Base-by-base conservation (phyloP, 1,140 invertebrate genomes). In the Lordiphosa clarofinis region DNA sequence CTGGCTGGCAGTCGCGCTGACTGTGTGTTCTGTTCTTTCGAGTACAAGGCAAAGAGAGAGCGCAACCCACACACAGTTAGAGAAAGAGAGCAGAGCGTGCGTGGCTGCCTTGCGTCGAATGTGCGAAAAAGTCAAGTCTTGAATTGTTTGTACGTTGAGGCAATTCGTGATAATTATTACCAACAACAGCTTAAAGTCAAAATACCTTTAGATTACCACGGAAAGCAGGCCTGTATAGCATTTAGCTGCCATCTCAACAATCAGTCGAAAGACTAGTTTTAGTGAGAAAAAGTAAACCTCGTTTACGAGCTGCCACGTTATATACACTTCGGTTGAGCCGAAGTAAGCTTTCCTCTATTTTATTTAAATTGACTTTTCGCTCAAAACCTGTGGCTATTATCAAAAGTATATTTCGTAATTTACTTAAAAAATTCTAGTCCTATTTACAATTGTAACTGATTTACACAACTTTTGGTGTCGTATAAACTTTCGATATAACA, bases 21-120 rank as follows among this genome's bases (percentile, higher is more conserved):
- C 31, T 37, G 47, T 28, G 12, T 49, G 21, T 24, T 24, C 21
- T 24, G 21, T 24, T 24, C 21, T 24, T 24, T 24, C 31, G 43
- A 59, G 63, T 67, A 67, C 50, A 54, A 46, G 44, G 55, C 36
- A 47, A 36, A 44, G 33, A 56, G 35, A 47, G 13, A 50, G 11
- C 11, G 12, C 5, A 47, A 15, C 37, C n/a, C 13, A 28, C 11
- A 28, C n/a, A 21, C 8, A 9, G 8, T 8, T 4, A 8, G 40
- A 8, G 42, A 28, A 28, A 38, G 13, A 13, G 37, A 8, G 7
- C 7, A 63, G 38, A 44, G 49, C 12, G 21, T 19, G 40, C 12
- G 37, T 13, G n/a, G 6, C 12, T 6, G 47, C 24, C 13, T 15
- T 42, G 39, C 39, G 39, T 13, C 13, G 4, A 15, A 13, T 15